phyloP scores from a whole-genome alignment of 2,113 vertebrate species.

The Seriola dumerili region DNA sequence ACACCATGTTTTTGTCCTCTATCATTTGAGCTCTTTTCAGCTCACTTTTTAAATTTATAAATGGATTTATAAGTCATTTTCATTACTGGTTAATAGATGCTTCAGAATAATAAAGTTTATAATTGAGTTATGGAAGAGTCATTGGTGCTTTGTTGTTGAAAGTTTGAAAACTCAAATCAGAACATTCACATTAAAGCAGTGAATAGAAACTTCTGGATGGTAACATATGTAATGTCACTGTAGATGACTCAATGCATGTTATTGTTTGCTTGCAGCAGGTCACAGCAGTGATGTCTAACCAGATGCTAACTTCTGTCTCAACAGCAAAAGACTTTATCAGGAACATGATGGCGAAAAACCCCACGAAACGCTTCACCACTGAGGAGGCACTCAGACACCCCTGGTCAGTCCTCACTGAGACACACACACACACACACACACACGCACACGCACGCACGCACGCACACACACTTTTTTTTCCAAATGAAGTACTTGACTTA shows the following conservation, averaged over 20 bases:
- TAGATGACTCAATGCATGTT: not conserved
- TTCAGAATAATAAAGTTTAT: too few species aligned
- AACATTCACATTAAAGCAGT: not conserved
- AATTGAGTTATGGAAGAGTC: too few species aligned
- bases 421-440: not conserved
- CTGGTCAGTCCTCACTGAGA: constrained; percentile 85
- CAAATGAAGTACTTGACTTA: not conserved
- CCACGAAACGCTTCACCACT: constrained; percentile 87
- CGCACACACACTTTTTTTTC: not conserved
- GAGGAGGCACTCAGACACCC: constrained; percentile 92
- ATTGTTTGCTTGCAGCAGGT: not conserved
- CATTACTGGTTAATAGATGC: not conserved
- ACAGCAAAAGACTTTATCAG: constrained; percentile 95
- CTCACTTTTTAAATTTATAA: not conserved
- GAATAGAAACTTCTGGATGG: not conserved
- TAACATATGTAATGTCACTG: not conserved
- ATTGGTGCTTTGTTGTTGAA: too few species aligned
- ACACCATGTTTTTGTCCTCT: too few species aligned
- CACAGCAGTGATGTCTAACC: not conserved
- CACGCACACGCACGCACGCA: not conserved
- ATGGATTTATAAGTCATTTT: not conserved
- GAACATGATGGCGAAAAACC: constrained; percentile 92
- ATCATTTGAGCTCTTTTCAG: too few species aligned
- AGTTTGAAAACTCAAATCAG: not conserved
- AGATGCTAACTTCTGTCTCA: constrained; percentile 21